These are phyloP conservation scores for Zaprionus vittiger DNA, from an alignment of 1,140 invertebrate genomes.

Conservation along the genomic window DNA sequence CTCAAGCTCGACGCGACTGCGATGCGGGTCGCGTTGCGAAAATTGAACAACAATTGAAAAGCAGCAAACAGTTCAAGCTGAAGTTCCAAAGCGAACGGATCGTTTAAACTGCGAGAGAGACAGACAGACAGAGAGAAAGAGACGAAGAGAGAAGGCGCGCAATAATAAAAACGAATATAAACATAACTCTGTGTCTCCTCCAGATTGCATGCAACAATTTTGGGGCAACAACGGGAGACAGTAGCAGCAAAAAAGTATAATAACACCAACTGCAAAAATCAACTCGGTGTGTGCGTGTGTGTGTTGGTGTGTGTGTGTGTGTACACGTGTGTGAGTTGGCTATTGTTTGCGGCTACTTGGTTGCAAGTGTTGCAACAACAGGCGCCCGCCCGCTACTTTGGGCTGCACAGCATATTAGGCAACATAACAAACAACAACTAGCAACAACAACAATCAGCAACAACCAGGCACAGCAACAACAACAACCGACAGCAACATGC, in stretches of 20 bases:
- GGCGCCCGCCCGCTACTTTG: constrained; percentile 73
- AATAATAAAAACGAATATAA: constrained; percentile 14
- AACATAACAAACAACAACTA: constrained; percentile 41
- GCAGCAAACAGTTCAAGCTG: constrained; percentile 68
- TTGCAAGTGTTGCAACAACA: constrained; percentile 40
- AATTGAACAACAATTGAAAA: constrained; percentile 71
- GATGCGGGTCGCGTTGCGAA: constrained; percentile 45
- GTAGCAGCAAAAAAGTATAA: constrained; percentile 8
- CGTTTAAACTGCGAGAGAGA: constrained; percentile 22
- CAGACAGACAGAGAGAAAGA: background rate
- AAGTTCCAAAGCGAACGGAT: constrained; percentile 65
- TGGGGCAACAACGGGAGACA: constrained; percentile 20
- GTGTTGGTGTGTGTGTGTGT: constrained; percentile 47
- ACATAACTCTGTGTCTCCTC: constrained; percentile 16
- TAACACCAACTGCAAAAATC: constrained; percentile 4
- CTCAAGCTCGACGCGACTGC: constrained; percentile 26
- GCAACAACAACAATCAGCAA: constrained; percentile 8
- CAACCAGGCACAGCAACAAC: constrained; percentile 13
- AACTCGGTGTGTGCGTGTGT: constrained; percentile 26
- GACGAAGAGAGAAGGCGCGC: background rate
- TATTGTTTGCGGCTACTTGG: constrained; percentile 55
- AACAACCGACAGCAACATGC: constrained; percentile 15
- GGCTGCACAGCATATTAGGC: constrained; percentile 61
- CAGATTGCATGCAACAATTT: constrained; percentile 27
- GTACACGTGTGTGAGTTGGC: constrained; percentile 51